Conservation (phyloP, 2,888 invertebrate genomes). For the Calameuta filiformis region DNA sequence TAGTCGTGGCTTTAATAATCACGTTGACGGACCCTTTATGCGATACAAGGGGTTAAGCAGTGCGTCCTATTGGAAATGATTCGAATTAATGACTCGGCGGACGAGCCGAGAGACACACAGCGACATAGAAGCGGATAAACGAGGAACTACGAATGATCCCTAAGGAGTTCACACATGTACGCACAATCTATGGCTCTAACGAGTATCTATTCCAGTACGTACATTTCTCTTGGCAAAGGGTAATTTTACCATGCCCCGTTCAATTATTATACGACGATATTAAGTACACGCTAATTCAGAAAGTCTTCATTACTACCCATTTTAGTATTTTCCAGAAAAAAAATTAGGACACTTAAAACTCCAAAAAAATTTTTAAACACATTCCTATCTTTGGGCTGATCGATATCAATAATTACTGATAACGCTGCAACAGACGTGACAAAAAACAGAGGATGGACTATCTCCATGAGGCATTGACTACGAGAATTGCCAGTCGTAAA, state of each 20-base stretch:
- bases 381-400: neutral
- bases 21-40: constrained; percentile 22
- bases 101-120: neutral
- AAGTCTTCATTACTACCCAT: neutral
- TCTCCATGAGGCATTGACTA: neutral
- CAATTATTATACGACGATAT: neutral
- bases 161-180: neutral
- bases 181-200: neutral
- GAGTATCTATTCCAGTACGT: neutral
- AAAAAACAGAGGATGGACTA: neutral
- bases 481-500: neutral
- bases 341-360: neutral
- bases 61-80: constrained; percentile 46
- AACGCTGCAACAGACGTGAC: neutral
- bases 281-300: neutral
- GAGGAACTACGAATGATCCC: neutral
- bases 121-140: neutral
- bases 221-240: neutral
- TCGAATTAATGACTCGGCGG: constrained; percentile 44
- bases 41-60: constrained; percentile 33
- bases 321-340: too few species aligned
- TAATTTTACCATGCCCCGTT: neutral
- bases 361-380: neutral
- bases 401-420: neutral
- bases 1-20: constrained; percentile 20